These are phyloP conservation scores for Muscidifurax raptorellus DNA, from an alignment of 1,140 invertebrate species.

Conservation along the genomic window DNA sequence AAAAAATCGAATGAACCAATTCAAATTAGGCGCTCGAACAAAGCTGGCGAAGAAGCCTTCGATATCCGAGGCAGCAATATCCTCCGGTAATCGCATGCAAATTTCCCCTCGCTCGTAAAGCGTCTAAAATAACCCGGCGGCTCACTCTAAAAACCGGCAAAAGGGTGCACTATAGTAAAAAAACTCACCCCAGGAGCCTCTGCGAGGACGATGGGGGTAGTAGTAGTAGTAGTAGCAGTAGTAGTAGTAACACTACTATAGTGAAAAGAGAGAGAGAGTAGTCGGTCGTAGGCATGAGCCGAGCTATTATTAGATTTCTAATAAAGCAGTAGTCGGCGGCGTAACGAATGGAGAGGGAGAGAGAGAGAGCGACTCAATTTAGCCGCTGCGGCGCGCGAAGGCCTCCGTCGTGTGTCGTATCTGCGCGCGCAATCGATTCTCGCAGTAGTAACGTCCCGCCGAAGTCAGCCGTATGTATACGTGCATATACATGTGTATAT, in stretches of 20 bases:
- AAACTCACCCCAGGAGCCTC: background rate
- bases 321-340: conserved; percentile 20
- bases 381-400: background rate
- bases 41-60: too few relatives aligned
- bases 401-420: background rate
- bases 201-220: background rate
- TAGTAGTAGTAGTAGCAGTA: background rate
- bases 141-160: background rate
- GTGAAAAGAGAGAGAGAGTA: background rate
- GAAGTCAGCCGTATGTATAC: conserved; percentile 37
- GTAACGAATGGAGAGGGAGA: conserved; percentile 4
- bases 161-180: background rate
- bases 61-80: background rate
- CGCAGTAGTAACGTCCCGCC: conserved; percentile 18
- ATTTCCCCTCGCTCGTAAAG: background rate
- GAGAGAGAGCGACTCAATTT: background rate
- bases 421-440: conserved; percentile 23
- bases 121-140: too few relatives aligned
- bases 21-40: too few relatives aligned
- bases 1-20: too few relatives aligned
- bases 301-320: conserved; percentile 18
- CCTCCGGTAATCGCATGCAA: background rate
- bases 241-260: background rate
- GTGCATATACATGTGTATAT: background rate
- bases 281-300: background rate